These are phyloP conservation scores for Terrapene triunguis DNA, from an alignment of 2,113 vertebrate genomes.

Conservation along the genomic window DNA sequence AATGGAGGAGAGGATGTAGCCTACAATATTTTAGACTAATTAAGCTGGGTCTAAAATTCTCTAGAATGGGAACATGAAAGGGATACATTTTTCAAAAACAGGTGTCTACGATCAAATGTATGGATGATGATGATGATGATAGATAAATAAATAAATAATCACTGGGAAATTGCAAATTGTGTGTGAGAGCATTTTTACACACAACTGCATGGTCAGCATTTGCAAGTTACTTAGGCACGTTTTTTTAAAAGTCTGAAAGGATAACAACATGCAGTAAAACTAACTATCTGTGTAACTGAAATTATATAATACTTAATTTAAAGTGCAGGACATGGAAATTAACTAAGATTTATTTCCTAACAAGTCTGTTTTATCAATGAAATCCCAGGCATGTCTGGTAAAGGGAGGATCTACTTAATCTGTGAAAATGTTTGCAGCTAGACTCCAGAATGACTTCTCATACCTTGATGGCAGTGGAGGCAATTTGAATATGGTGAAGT, in stretches of 20 bases:
- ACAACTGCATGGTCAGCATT: background rate
- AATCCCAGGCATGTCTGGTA: background rate
- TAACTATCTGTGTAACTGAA: background rate
- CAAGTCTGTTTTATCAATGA: background rate
- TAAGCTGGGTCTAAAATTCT: background rate
- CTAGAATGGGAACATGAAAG: background rate
- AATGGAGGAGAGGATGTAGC: background rate
- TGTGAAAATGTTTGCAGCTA: rapidly evolving
- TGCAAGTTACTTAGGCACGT: background rate
- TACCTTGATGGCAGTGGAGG: slow-evolving; percentile 91
- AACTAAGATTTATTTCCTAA: rapidly evolving
- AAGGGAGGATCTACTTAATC: background rate
- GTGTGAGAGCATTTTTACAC: background rate
- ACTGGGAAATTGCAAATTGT: background rate
- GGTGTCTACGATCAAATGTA: rapidly evolving
- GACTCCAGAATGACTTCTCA: background rate
- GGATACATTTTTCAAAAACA: background rate
- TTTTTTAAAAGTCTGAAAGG: background rate
- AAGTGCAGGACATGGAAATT: background rate
- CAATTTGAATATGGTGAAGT: slow-evolving; percentile 89
- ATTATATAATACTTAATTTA: background rate
- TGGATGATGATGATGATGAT: no score
- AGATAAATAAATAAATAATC: background rate
- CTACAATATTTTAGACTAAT: background rate
- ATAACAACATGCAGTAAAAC: rapidly evolving